Evolutionary conservation across 2,888 invertebrate species (phyloP).

Genomic region (Pedicia rivosa): DNA sequence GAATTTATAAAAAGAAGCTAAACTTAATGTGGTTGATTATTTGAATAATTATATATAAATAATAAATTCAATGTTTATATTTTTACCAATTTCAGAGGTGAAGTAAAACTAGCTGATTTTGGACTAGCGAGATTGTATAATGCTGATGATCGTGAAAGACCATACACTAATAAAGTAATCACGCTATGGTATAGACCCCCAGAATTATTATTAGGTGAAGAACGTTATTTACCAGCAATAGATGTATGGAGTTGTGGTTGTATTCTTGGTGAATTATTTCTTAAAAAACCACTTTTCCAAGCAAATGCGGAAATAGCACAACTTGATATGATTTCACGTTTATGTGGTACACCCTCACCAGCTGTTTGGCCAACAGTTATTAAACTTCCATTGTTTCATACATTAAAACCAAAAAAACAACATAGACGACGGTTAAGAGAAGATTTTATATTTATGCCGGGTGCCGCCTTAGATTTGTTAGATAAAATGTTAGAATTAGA

Average conservation of each 20-base stretch:
- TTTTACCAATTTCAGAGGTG: conserved; percentile 50
- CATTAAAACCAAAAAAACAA: conserved; percentile 78
- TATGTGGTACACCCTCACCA: conserved; percentile 92
- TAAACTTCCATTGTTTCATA: conserved; percentile 80
- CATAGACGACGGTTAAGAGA: conserved; percentile 81
- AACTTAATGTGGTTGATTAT: too few species aligned
- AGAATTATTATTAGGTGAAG: conserved; percentile 90
- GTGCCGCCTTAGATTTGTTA: conserved; percentile 71
- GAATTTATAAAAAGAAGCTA: too few species aligned
- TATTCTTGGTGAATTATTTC: conserved; percentile 93
- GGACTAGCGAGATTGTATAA: conserved; percentile 92
- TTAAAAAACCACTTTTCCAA: conserved; percentile 90
- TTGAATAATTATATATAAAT: too few species aligned
- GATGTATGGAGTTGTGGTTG: conserved; percentile 99
- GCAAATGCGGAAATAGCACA: conserved; percentile 88
- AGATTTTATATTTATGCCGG: conserved; percentile 86
- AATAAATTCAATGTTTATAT: neutral
- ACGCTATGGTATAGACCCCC: conserved; percentile 99
- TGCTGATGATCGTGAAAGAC: conserved; percentile 85
- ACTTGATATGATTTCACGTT: conserved; percentile 80
- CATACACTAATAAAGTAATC: conserved; percentile 97
- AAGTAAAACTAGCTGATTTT: conserved; percentile 98
- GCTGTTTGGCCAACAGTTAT: conserved; percentile 96
- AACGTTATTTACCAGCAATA: conserved; percentile 90
- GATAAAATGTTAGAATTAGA: conserved; percentile 95